These are phyloP conservation scores for Ciona savignyi DNA, from an alignment of 23 tunicate genomes.

Conservation along the genomic window DNA sequence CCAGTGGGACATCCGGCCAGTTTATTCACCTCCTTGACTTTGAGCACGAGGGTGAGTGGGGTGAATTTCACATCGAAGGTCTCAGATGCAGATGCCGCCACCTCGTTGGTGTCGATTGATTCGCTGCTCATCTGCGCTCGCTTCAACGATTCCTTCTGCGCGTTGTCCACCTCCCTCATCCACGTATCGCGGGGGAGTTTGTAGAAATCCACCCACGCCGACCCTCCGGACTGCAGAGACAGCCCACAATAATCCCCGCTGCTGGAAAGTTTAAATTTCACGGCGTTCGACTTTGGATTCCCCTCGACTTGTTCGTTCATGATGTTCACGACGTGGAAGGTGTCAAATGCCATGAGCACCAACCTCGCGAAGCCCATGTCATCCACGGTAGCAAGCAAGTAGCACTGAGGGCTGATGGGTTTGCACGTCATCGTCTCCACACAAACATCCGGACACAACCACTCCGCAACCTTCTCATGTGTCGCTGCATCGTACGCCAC, in stretches of 20 bases:
- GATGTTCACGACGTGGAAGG: slow-evolving; percentile 25
- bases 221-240: slow-evolving; percentile 37
- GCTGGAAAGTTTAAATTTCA: slow-evolving; percentile 35
- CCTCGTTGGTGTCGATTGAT: neutral
- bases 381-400: slow-evolving; percentile 51
- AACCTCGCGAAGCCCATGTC: slow-evolving; percentile 86
- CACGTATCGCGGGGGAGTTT: slow-evolving; percentile 78
- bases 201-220: slow-evolving; percentile 51
- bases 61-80: slow-evolving; percentile 55
- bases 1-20: slow-evolving; percentile 2
- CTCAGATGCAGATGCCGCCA: slow-evolving; percentile 13
- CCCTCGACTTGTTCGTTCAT: slow-evolving; percentile 69
- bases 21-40: slow-evolving; percentile 34
- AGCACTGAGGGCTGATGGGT: slow-evolving; percentile 23
- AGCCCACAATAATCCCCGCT: slow-evolving; percentile 62
- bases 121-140: slow-evolving; percentile 36
- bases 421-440: slow-evolving; percentile 30
- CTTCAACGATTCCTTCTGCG: slow-evolving; percentile 42
- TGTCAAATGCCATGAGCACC: slow-evolving; percentile 31
- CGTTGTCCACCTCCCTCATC: slow-evolving; percentile 70
- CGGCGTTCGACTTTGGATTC: slow-evolving; percentile 59
- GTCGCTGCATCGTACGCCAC: slow-evolving; percentile 35
- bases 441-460: slow-evolving; percentile 31
- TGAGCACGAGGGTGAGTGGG: slow-evolving; percentile 20
- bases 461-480: slow-evolving; percentile 21